phyloP scores from a whole-genome alignment of 1,140 invertebrate species.

The Drosophila gunungcola region DNA sequence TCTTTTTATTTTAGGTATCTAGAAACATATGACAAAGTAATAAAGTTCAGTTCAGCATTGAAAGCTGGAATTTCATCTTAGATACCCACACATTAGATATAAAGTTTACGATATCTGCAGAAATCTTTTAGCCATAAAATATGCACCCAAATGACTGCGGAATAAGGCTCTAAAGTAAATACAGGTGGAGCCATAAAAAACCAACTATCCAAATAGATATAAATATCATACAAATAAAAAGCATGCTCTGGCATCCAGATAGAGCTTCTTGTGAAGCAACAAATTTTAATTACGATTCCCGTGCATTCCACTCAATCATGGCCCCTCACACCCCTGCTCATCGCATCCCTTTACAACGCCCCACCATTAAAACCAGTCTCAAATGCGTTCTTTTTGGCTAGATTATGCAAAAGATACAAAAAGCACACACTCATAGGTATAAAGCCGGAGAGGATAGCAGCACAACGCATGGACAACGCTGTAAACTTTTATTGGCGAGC shows the following conservation, averaged over 20 bases:
- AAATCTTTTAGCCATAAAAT: slow-evolving; percentile 32
- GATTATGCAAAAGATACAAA: slow-evolving; percentile 54
- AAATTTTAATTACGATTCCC: slow-evolving; percentile 56
- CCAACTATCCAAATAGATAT: slow-evolving; percentile 23
- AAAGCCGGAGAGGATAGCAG: slow-evolving; percentile 19
- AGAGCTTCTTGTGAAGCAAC: slow-evolving; percentile 39
- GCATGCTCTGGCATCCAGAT: slow-evolving; percentile 8
- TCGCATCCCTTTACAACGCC: slow-evolving; percentile 11
- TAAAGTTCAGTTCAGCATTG: background rate
- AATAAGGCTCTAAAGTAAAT: background rate
- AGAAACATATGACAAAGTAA: background rate
- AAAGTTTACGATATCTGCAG: slow-evolving; percentile 40
- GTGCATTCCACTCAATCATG: slow-evolving; percentile 57
- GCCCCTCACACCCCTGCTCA: background rate
- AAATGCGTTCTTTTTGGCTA: slow-evolving; percentile 47
- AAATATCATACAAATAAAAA: slow-evolving; percentile 30
- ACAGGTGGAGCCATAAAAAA: slow-evolving; percentile 8
- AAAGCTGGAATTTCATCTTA: background rate
- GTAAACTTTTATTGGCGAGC: slow-evolving; percentile 81
- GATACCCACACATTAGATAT: background rate
- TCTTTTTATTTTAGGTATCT: too few species aligned
- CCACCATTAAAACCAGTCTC: slow-evolving; percentile 52
- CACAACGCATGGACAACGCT: slow-evolving; percentile 40
- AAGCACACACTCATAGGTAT: slow-evolving; percentile 8
- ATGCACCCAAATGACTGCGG: slow-evolving; percentile 8